Evolutionary conservation across 35 echinoderm and acorn worm species (phyloP).

Genomic region (Ophioderma brevispina): DNA sequence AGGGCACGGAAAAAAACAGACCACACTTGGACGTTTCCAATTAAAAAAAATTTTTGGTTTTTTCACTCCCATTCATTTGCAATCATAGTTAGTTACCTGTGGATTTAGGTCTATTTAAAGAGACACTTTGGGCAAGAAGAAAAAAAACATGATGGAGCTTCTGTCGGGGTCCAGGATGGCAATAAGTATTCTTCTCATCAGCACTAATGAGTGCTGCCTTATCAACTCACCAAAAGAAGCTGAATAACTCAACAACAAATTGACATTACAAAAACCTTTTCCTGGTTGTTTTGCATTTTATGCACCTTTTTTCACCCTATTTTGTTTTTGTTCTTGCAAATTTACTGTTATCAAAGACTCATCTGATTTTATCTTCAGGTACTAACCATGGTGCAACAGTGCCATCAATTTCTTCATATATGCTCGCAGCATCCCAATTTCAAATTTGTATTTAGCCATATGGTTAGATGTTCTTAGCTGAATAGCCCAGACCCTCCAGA

Average conservation of each 20-base stretch:
- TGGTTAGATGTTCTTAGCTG: slow-evolving; percentile 35
- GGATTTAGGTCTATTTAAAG: background rate
- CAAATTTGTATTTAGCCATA: slow-evolving; percentile 61
- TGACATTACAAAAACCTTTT: slow-evolving; percentile 22
- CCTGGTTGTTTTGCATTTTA: slow-evolving; percentile 4
- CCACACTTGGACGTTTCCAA: slow-evolving; percentile 2
- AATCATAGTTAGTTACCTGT: slow-evolving; percentile 43
- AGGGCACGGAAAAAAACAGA: background rate
- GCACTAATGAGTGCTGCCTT: background rate
- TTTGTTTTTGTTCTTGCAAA: background rate
- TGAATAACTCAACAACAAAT: background rate
- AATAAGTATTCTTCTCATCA: too few species aligned
- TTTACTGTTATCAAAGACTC: background rate
- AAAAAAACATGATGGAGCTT: background rate
- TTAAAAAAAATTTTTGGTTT: slow-evolving; percentile 7
- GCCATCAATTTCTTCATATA: slow-evolving; percentile 67
- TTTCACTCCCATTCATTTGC: slow-evolving; percentile 34
- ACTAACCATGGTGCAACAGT: background rate
- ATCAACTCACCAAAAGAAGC: background rate
- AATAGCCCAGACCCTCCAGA: slow-evolving; percentile 28
- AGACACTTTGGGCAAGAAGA: background rate
- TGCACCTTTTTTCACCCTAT: background rate
- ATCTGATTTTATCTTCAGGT: background rate
- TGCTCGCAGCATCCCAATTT: slow-evolving; percentile 70
- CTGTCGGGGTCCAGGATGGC: too few species aligned